Evolutionary conservation across 2,888 invertebrate species (phyloP).

Genomic region (Polydrusus cervinus): DNA sequence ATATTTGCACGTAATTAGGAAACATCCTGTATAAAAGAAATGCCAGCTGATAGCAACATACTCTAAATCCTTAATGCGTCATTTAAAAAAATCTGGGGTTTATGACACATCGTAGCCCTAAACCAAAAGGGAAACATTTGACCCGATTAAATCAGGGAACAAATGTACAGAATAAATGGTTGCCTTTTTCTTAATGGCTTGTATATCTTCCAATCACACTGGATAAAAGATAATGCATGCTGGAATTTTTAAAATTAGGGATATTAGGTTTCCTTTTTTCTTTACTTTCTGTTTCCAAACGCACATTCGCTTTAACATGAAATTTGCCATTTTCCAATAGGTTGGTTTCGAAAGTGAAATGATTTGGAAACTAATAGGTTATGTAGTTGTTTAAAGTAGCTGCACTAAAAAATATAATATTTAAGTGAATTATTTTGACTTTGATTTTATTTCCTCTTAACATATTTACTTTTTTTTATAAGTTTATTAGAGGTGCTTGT

Average conservation of each 20-base stretch:
- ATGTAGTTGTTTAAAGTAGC: background rate
- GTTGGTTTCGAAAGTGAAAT: slow-evolving; percentile 20
- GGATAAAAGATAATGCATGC: slow-evolving; percentile 22
- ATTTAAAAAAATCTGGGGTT: slow-evolving; percentile 11
- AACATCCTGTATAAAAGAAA: too few relatives aligned
- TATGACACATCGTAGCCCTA: slow-evolving; percentile 4
- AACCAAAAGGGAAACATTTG: background rate
- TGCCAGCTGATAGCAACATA: too few relatives aligned
- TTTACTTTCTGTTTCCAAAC: slow-evolving; percentile 30
- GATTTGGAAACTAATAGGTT: background rate
- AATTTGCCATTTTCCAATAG: slow-evolving; percentile 36
- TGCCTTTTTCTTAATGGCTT: slow-evolving; percentile 17
- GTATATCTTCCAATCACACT: slow-evolving; percentile 8
- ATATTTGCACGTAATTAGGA: too few relatives aligned
- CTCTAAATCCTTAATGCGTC: background rate
- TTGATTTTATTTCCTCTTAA: too few relatives aligned
- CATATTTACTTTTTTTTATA: too few relatives aligned
- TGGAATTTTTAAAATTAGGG: slow-evolving; percentile 12
- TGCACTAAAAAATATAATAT: background rate
- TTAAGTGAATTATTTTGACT: too few relatives aligned
- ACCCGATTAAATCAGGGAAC: slow-evolving; percentile 14
- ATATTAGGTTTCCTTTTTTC: slow-evolving; percentile 9
- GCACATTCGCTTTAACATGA: slow-evolving; percentile 37
- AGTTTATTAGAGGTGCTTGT: too few relatives aligned
- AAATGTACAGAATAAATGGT: slow-evolving; percentile 15